phyloP scores from a whole-genome alignment of 2,888 invertebrate genomes.

The Lottia gigantea region DNA sequence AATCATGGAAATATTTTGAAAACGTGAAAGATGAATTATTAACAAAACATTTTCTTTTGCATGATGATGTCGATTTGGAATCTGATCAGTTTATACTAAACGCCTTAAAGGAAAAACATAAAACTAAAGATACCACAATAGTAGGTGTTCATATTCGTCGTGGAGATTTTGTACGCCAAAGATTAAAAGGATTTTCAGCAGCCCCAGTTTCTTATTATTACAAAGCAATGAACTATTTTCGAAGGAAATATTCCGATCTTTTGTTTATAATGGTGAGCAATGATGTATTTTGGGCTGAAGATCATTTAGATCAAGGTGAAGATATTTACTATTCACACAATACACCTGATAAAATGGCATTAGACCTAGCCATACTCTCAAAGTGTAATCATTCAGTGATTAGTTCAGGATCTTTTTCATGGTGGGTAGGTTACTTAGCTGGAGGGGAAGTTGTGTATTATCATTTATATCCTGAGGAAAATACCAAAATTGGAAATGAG shows the following conservation, averaged over 20 bases:
- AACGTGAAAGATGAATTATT: conserved; percentile 37
- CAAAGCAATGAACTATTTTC: conserved; percentile 57
- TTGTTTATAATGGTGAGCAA: conserved; percentile 67
- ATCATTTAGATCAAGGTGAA: conserved; percentile 42
- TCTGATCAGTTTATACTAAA: conserved; percentile 36
- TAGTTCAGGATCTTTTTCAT: conserved; percentile 66
- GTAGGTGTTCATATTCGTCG: conserved; percentile 66
- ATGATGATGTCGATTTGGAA: conserved; percentile 30
- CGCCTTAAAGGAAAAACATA: conserved; percentile 29
- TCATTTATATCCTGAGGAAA: conserved; percentile 61
- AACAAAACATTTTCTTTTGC: conserved; percentile 46
- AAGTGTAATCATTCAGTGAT: conserved; percentile 64
- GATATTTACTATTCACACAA: conserved; percentile 44
- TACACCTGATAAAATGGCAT: conserved; percentile 41
- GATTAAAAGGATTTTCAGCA: conserved; percentile 61
- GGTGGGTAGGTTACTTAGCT: conserved; percentile 69
- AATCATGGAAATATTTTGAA: conserved; percentile 58
- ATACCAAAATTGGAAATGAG: conserved; percentile 58
- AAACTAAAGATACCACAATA: conserved; percentile 28
- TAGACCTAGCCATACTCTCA: conserved; percentile 64
- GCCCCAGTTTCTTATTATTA: conserved; percentile 62
- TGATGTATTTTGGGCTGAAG: conserved; percentile 60
- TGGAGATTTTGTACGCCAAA: conserved; percentile 65
- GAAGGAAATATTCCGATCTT: conserved; percentile 46
- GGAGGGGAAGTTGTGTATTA: conserved; percentile 63